Evolutionary conservation across 2,113 vertebrate species (phyloP), one percentile per base, ranked within the genome.

Genomic region (Caranx melampygus): DNA sequence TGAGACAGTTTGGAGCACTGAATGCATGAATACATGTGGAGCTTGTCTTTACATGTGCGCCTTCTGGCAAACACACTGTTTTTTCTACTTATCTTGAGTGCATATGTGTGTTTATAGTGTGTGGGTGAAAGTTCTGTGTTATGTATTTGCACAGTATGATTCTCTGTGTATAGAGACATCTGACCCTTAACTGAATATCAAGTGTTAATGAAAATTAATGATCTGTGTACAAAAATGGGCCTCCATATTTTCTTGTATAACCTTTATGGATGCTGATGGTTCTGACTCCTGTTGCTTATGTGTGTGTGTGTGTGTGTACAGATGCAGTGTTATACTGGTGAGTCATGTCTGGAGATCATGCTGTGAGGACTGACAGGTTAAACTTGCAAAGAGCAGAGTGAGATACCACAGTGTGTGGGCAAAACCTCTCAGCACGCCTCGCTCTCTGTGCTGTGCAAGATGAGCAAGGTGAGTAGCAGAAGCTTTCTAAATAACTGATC

Each of bases 401-500:
- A 70, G 78, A 81, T 67, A 55, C 21, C 33, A 70, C 37, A 64
- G 74, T 65, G 75, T 88, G 87, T 85, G 42, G 89, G 87, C 82
- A 87, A 75, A 70, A 54, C 64, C 81, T 58, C 81, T 75, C 72
- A 72, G 65, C 65, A 79, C 2, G 57, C 69, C 77, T 79, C 68
- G 52, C 64, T 81, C 54, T 4, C 63, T 0, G 31, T 33, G 12
- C 65, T 37, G 12, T 60, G 37, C 44, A 67, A n/a, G 42, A 61
- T 65, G 45, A 83, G 61, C 58, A 52, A 61, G 61, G 70, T 49
- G 62, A 80, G 63, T 3, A 26, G 60, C 26, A 35, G 21, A 57
- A 6, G 47, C 34, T 59, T 70, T 70, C 13, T 31, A 37, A 73
- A 52, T 2, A 3, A 61, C 47, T 40, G 35, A 78, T 61, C 13